These are phyloP conservation scores for Varanus komodoensis DNA, from an alignment of 2,113 vertebrate species.

Conservation along the genomic window DNA sequence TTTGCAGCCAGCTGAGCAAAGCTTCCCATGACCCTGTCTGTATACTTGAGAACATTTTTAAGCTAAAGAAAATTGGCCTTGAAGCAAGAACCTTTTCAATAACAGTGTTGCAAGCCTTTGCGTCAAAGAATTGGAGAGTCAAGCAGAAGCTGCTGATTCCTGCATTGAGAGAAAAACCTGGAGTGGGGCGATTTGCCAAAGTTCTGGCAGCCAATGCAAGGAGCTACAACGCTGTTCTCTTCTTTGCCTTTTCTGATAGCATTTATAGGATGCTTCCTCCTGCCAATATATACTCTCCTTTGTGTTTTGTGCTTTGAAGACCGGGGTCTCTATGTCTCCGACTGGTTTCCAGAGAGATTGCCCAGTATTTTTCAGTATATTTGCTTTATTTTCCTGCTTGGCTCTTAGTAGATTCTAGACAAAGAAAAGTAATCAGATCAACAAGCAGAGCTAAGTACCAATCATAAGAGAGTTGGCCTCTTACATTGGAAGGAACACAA, in stretches of 20 bases:
- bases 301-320: neutral
- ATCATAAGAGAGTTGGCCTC: neutral
- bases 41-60: slow-evolving; percentile 56
- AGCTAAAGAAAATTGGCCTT: slow-evolving; percentile 58
- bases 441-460: neutral
- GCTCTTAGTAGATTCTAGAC: neutral
- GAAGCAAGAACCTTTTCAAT: slow-evolving; percentile 38
- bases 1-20: slow-evolving; percentile 55
- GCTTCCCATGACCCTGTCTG: slow-evolving; percentile 71
- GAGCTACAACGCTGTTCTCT: slow-evolving; percentile 1
- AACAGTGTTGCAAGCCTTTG: slow-evolving; percentile 60
- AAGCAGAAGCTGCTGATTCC: neutral
- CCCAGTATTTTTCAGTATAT: neutral
- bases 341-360: neutral
- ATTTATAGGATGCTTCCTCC: slow-evolving; percentile 3
- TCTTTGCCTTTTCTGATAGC: slow-evolving; percentile 20
- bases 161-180: slow-evolving; percentile 26
- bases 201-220: slow-evolving; percentile 38
- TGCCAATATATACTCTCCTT: neutral
- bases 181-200: slow-evolving; percentile 34
- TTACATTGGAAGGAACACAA: neutral
- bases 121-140: slow-evolving; percentile 55
- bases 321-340: neutral
- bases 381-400: neutral
- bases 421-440: neutral